Evolutionary conservation across 2,888 invertebrate genomes (phyloP), one percentile per base, ranked within the genome.

Genomic region (Hofmannophila pseudospretella): DNA sequence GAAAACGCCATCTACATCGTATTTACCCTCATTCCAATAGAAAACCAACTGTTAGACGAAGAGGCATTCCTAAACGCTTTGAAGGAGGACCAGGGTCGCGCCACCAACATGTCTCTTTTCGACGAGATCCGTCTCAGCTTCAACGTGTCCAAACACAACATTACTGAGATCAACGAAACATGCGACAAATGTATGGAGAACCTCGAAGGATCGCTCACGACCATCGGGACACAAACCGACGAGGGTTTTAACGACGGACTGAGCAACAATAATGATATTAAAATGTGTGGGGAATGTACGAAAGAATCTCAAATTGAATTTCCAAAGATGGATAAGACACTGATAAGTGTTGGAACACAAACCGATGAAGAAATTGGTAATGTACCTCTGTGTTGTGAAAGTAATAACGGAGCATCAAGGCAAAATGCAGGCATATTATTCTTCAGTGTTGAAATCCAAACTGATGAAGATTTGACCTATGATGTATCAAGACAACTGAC

Each of bases 81-180:
- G 4, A 68, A 60, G 44, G 82, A 79, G 34, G 79, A 80, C 36
- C 72, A 72, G 3, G 84, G 82, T 0, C 67, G 84, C 1, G 39
- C 56, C 2, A 81, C 84, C 0, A 82, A 84, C 51, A 51, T 85
- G 44, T 84, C 85, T 0, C 51, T 86, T 0, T 85, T 75, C 43
- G 84, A 86, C 52, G 85, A 86, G 55, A 78, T 86, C 43, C 58
- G 82, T 12, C 66, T 73, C 26, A 85, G 84, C 52, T 70, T 81
- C 44, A 76, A 71, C 44, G 49, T 63, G 37, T 70, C 79, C n/a
- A 58, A 63, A 31, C 51, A 51, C 26, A 68, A 63, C 23, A 37
- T 54, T 2, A 54, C 59, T 1, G 20, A 47, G 0, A 65, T 58
- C 41, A 48, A 51, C 26, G 51, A 47, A 2, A 44, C 52, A 2